Evolutionary conservation across 2,113 vertebrate species (phyloP), one percentile per base, ranked within the genome.

Genomic region (Capra hircus): DNA sequence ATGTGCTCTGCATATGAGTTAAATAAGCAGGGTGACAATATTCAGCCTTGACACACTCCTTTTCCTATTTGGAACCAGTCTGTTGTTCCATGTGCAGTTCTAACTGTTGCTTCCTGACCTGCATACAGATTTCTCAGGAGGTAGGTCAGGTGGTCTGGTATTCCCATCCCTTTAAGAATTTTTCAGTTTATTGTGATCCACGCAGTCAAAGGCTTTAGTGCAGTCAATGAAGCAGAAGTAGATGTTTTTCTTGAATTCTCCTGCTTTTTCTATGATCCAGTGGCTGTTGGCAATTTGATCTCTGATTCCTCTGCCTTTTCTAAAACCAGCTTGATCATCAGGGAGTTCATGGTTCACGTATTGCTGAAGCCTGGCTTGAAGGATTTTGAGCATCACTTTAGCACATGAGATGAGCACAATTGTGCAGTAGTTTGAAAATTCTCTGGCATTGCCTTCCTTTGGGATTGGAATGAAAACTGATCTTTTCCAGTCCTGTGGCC

Each of bases 1-100:
- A 36, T 71, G 4, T 17, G 2, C 62, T n/a, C 62, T 67, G 33
- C 33, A 2, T n/a, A 9, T 67, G n/a, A 19, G 64, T 67, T 67
- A 67, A n/a, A 67, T n/a, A 67, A 67, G 8, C 64, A 10, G 33
- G 33, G 64, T 67, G 64, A 67, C 33, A n/a, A 19, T 19, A n/a
- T 19, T 19, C 7, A 67, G 33, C 16, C 64, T 2, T n/a, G 33
- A 67, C 0, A 1, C 9, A n/a, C 16, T 19, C 33, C 64, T n/a
- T n/a, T 67, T n/a, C 17, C 64, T n/a, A 19, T 67, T 67, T n/a
- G 16, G 7, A n/a, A 5, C 60, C 62, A n/a, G 16, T n/a, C 62
- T 67, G 15, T 67, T 67, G 3, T n/a, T 67, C 33, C 16, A n/a
- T 19, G 7, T n/a, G 4, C 62, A 9, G 62, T 25, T 10, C 23